Conservation (phyloP, 2,888 invertebrate genomes). For the Epicampocera succincta region DNA sequence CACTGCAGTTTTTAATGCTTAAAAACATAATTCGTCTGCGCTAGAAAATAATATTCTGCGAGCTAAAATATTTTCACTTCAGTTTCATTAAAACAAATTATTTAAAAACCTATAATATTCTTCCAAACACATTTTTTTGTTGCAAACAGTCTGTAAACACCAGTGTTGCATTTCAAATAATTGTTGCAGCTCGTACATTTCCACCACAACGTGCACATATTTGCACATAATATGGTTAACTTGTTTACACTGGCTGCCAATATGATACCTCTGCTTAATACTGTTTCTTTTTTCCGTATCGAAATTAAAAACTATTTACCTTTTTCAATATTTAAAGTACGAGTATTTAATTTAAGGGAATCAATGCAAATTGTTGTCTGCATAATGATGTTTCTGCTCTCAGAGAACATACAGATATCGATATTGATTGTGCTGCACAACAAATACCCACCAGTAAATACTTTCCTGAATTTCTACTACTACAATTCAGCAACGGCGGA, state of each 20-base stretch:
- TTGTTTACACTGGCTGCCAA: conserved; percentile 3
- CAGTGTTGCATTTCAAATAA: not conserved
- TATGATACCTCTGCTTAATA: not conserved
- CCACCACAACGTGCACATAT: conserved; percentile 23
- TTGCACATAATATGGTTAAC: conserved; percentile 14
- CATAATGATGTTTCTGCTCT: conserved; percentile 14
- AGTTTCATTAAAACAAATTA: conserved; percentile 6
- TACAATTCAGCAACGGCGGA: not conserved
- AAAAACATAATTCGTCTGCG: not conserved
- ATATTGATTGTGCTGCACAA: conserved; percentile 16
- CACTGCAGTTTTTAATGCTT: not conserved
- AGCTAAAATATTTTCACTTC: conserved; percentile 12
- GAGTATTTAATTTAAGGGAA: not conserved
- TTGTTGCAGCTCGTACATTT: not conserved
- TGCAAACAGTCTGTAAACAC: no score
- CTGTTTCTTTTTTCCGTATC: not conserved
- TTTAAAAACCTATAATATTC: not conserved
- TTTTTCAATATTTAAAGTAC: not conserved
- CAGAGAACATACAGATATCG: conserved; percentile 25
- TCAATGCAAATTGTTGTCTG: not conserved
- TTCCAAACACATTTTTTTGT: not conserved
- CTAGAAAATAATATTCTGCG: not conserved
- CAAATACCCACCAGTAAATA: conserved; percentile 28
- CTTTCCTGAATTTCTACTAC: not conserved
- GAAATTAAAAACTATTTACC: conserved; percentile 5